Evolutionary conservation across 2,888 invertebrate species (phyloP).

Genomic region (Bhutanitis thaidina): DNA sequence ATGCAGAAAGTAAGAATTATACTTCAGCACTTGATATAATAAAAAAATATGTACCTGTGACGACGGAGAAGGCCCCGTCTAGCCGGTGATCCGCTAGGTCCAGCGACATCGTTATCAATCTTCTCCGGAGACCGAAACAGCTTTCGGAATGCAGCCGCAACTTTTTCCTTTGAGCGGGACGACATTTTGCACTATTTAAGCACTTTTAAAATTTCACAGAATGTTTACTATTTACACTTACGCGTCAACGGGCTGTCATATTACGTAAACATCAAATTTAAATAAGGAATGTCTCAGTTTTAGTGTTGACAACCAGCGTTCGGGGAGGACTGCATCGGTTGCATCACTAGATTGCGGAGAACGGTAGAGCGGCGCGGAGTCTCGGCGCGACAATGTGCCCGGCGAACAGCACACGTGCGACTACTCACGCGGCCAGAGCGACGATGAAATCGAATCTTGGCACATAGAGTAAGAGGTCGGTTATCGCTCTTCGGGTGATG

Average conservation of each 20-base stretch:
- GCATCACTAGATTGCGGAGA: conserved; percentile 43
- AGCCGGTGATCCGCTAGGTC: conserved; percentile 82
- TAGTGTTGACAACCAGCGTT: conserved; percentile 21
- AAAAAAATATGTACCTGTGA: conserved; percentile 52
- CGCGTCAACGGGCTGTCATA: conserved; percentile 44
- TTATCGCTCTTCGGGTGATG: conserved; percentile 49
- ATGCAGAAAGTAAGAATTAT: background rate
- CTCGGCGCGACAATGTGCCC: conserved; percentile 54
- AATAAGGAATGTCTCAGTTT: conserved; percentile 35
- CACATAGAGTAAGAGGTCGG: conserved; percentile 52
- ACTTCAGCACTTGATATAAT: background rate
- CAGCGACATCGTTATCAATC: conserved; percentile 82
- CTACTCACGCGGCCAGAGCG: conserved; percentile 48
- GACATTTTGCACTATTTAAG: conserved; percentile 80
- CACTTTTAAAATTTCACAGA: conserved; percentile 40
- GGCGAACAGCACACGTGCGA: conserved; percentile 36
- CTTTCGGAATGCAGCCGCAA: conserved; percentile 88
- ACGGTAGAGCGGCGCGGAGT: conserved; percentile 38
- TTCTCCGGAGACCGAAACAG: conserved; percentile 87
- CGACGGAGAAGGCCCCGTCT: conserved; percentile 74
- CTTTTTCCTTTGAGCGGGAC: conserved; percentile 89
- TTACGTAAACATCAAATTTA: conserved; percentile 49
- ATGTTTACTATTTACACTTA: conserved; percentile 41
- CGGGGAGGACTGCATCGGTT: conserved; percentile 25
- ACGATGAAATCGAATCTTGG: conserved; percentile 66